phyloP scores from a whole-genome alignment of 2,888 invertebrate genomes.

The Belgica antarctica region DNA sequence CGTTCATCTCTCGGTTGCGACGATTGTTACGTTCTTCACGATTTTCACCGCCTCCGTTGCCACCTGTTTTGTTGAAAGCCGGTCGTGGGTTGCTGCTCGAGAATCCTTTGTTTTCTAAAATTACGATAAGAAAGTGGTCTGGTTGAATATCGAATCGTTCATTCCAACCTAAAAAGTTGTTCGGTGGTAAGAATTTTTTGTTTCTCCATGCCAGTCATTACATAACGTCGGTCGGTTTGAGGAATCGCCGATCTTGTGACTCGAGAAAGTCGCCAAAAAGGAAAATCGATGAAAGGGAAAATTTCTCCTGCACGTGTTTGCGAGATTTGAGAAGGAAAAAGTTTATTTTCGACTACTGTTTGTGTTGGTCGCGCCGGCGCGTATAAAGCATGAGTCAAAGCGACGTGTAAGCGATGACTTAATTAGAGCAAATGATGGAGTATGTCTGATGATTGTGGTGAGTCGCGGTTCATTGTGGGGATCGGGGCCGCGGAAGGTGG shows the following conservation, averaged over 20 bases:
- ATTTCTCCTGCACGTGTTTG: slow-evolving; percentile 1
- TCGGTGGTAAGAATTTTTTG: background rate
- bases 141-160: background rate
- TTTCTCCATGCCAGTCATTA: background rate
- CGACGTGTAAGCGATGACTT: too few relatives aligned
- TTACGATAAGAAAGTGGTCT: background rate
- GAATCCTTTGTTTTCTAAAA: slow-evolving; percentile 8
- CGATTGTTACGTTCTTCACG: slow-evolving; percentile 72
- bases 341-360: background rate
- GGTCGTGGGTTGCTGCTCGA: background rate
- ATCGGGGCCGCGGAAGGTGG: too few relatives aligned
- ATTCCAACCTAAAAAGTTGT: slow-evolving; percentile 15
- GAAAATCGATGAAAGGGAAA: background rate
- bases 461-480: too few relatives aligned
- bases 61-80: slow-evolving; percentile 24
- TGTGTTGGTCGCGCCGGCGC: slow-evolving; percentile 6
- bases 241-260: background rate
- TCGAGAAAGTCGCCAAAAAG: background rate
- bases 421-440: too few relatives aligned
- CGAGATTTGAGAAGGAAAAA: background rate
- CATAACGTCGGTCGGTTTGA: background rate
- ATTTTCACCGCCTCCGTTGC: slow-evolving; percentile 50
- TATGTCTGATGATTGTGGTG: too few relatives aligned
- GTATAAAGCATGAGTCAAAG: too few relatives aligned
- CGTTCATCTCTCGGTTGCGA: slow-evolving; percentile 63